Evolutionary conservation across 2,888 invertebrate species (phyloP), one percentile per base, ranked within the genome.

Genomic region (Acanthoscelides obtectus): DNA sequence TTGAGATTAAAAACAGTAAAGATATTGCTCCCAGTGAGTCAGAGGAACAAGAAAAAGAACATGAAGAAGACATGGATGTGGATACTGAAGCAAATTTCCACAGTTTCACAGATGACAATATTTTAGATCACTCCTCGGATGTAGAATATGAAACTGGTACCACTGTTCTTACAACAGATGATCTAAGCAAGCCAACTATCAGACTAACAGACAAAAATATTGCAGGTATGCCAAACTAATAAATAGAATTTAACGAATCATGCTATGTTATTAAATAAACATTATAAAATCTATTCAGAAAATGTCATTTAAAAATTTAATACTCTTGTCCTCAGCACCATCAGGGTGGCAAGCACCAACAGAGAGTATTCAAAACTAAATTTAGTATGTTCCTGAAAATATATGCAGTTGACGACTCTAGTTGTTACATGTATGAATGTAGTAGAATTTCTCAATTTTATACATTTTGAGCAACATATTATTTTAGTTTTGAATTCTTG

Each of bases 61-160:
- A 19, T 22, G 20, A 22, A 22, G 75, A 75, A 69, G 70, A 72
- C 22, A 68, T 68, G 22, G 76, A 76, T 19, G 74, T 75, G 69
- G 77, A 75, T 45, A 45, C 25, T 66, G 77, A 78, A 25, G 72
- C 70, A 22, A 70, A 71, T 70, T 78, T 78, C 70, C 75, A 76
- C 45, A 12, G 45, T 45, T 74, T 75, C 69, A 75, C 67, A 8
- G 75, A 77, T 6, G 75, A 74, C 22, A 74, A 4, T 45, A 45
- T 45, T 45, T 45, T 45, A 45, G 45, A 45, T 12, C 80, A 83
- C 73, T 81, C 82, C 2, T 83, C 83, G 0, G 84, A 84, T 75
- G 83, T 82, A 0, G 84, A 84, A 75, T 83, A 81, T 75, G 83
- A 84, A 69, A 81, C 82, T 0, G 77, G 80, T 8, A 76, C 71